A percentile compares a stretch with the other conserved stretches of the same genome.
Evolutionary conservation across 2,888 invertebrate genomes (phyloP).

Genomic region (Craniophora ligustri): DNA sequence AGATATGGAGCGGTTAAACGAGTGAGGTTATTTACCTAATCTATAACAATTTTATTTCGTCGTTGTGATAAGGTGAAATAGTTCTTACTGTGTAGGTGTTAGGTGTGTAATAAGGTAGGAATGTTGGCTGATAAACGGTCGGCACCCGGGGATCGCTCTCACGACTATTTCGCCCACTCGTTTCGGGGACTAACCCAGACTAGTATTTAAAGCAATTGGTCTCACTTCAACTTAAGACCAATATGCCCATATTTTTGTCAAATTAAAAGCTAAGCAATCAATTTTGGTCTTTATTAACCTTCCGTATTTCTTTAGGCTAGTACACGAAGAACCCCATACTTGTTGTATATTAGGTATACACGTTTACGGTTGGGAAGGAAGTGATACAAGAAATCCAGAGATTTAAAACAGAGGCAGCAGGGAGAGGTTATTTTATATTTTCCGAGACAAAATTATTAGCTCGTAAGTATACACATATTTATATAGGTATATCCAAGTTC

Average conservation of each 20-base stretch:
- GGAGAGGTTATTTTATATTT: background rate
- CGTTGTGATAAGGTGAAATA: conserved; percentile 41
- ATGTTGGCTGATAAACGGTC: conserved; percentile 49
- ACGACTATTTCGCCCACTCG: conserved; percentile 72
- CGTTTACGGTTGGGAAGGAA: background rate
- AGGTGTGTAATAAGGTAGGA: conserved; percentile 39
- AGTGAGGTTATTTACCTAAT: conserved; percentile 64
- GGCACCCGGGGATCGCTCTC: conserved; percentile 68
- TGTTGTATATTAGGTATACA: no score
- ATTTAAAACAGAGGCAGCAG: background rate
- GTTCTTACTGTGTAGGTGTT: conserved; percentile 43
- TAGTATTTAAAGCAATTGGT: conserved; percentile 58
- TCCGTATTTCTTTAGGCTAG: background rate
- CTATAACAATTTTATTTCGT: conserved; percentile 46
- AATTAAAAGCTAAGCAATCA: conserved; percentile 12
- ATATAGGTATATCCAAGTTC: no score
- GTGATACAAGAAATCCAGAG: background rate
- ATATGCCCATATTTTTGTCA: conserved; percentile 7
- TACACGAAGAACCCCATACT: no score
- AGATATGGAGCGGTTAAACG: conserved; percentile 66
- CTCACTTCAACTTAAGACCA: conserved; percentile 45
- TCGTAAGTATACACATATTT: background rate
- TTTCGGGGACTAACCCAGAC: conserved; percentile 52
- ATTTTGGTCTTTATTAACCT: background rate
- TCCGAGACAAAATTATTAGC: conserved; percentile 6